Conservation (phyloP, 2,797 vertebrate species). For the Falco cherrug region DNA sequence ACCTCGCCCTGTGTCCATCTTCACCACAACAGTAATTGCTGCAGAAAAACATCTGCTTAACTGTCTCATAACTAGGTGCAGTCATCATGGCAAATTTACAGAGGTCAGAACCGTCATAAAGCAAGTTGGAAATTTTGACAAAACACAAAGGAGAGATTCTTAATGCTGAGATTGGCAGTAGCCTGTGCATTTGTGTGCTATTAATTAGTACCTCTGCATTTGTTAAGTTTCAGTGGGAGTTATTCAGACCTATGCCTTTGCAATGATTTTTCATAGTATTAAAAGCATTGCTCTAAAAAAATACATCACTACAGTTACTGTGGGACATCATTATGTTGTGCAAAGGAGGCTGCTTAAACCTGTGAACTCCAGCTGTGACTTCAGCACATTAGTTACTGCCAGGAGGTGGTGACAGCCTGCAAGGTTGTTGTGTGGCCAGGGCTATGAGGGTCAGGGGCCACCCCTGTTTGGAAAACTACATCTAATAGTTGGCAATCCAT, state of each 20-base stretch:
- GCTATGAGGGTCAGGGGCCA: neutral
- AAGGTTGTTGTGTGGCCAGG: neutral
- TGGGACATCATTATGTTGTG: neutral
- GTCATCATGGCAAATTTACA: neutral
- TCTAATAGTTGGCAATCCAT: neutral
- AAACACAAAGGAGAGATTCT: neutral
- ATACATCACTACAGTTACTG: neutral
- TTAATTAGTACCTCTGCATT: neutral
- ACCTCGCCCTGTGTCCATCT: rapidly evolving
- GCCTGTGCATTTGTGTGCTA: neutral
- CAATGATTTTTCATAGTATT: neutral
- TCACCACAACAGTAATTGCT: neutral
- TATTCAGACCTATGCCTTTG: neutral
- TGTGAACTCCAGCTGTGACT: slow-evolving; percentile 8
- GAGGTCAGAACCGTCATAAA: neutral
- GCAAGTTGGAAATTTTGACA: neutral
- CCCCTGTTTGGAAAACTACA: neutral
- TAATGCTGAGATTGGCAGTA: neutral
- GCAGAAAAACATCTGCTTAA: neutral
- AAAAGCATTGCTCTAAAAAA: neutral
- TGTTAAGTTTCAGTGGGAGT: neutral
- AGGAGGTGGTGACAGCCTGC: slow-evolving; percentile 24
- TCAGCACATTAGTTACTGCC: neutral
- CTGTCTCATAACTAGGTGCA: neutral
- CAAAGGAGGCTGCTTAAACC: neutral